Conservation (phyloP, 2,888 invertebrate species). For the Parasteatoda lunata region DNA sequence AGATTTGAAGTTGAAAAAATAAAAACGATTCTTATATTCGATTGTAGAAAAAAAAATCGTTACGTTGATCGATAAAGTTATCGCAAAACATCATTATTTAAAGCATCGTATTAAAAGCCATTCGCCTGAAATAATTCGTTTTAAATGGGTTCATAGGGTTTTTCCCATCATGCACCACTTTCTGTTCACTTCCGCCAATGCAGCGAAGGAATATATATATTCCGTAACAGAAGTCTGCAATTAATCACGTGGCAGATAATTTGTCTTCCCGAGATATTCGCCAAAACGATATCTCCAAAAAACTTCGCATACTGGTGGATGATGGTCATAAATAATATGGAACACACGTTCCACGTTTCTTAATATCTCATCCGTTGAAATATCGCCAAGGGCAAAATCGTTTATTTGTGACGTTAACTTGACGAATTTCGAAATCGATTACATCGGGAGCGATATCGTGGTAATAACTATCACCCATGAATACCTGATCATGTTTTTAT, state of each 20-base stretch:
- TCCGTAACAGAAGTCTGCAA: constrained; percentile 24
- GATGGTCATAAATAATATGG: constrained; percentile 43
- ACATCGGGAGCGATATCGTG: background rate
- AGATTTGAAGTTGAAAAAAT: too few species aligned
- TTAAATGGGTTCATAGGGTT: background rate
- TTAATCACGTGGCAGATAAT: constrained; percentile 48
- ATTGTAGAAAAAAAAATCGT: too few species aligned
- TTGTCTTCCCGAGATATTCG: constrained; percentile 31
- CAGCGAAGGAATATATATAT: constrained; percentile 7
- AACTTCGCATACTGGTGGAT: constrained; percentile 32
- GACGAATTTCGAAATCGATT: background rate
- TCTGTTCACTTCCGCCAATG: constrained; percentile 41
- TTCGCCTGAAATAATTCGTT: background rate
- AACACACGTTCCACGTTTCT: background rate
- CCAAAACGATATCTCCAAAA: background rate
- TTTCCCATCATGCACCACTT: background rate
- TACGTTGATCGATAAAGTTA: too few species aligned
- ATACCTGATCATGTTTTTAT: too few species aligned
- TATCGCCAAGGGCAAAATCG: background rate
- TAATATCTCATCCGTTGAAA: background rate
- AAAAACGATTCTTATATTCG: too few species aligned
- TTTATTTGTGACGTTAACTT: background rate
- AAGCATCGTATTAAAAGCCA: too few species aligned
- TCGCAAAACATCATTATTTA: too few species aligned
- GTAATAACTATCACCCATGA: too few species aligned